phyloP scores from a whole-genome alignment of 2,797 vertebrate genomes.

The Trichosurus vulpecula region DNA sequence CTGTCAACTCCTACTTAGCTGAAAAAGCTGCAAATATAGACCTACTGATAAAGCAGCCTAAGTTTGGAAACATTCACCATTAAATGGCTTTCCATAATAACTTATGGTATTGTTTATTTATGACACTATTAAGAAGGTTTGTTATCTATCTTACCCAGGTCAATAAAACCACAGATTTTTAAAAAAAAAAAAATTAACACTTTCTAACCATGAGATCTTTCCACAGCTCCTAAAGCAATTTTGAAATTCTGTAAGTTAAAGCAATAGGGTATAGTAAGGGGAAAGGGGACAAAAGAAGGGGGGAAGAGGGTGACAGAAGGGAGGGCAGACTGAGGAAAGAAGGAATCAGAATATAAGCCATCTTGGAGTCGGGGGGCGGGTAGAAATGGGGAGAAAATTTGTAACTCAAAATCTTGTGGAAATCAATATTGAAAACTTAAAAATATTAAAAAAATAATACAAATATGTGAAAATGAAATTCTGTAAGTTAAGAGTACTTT shows the following conservation, averaged over 20 bases:
- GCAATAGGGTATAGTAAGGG: too few species aligned
- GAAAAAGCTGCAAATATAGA: not conserved
- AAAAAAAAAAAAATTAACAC: not conserved
- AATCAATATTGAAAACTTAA: too few species aligned
- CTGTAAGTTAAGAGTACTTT: conserved; percentile 18
- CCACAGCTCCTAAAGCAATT: conserved; percentile 35
- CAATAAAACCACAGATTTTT: not conserved
- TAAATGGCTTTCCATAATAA: not conserved
- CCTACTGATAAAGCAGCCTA: not conserved
- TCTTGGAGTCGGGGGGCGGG: too few species aligned
- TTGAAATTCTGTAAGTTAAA: conserved; percentile 13
- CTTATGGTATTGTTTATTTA: not conserved
- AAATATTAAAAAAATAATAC: too few species aligned
- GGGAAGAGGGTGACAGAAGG: too few species aligned
- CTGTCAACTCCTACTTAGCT: not conserved
- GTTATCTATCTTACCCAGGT: not conserved
- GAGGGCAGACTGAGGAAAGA: too few species aligned
- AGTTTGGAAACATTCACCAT: not conserved
- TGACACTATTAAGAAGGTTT: not conserved
- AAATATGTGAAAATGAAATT: too few species aligned
- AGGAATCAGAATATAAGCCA: too few species aligned
- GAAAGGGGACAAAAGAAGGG: too few species aligned
- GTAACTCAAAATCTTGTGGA: too few species aligned
- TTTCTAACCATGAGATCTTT: conserved; percentile 11
- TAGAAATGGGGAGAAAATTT: too few species aligned